A percentile compares a stretch with the other conserved stretches of the same genome.
Evolutionary conservation across 2,888 invertebrate genomes (phyloP).

Genomic region (Plebejus melissa): DNA sequence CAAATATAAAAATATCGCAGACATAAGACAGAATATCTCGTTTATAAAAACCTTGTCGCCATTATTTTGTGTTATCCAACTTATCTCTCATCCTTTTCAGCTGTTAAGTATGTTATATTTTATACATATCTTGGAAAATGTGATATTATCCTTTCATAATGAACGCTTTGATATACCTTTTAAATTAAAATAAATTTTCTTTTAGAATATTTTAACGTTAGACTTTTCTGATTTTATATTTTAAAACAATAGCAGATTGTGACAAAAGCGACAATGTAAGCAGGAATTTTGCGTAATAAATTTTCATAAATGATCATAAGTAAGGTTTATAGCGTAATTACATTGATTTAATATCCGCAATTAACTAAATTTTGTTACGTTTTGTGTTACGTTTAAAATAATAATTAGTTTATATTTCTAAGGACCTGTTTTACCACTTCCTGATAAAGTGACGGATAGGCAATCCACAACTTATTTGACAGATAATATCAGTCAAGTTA

Average conservation of each 20-base stretch:
- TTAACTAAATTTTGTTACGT: not conserved
- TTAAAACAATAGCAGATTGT: not conserved
- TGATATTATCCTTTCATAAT: not conserved
- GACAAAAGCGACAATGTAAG: not conserved
- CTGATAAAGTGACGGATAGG: too few relatives aligned
- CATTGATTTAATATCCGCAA: conserved; percentile 35
- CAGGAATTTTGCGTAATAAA: not conserved
- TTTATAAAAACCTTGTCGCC: not conserved
- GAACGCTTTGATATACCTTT: not conserved
- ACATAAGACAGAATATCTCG: not conserved
- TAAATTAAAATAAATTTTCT: not conserved
- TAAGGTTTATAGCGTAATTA: conserved; percentile 46
- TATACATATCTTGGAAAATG: not conserved
- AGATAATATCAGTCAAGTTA: too few relatives aligned
- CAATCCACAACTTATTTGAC: too few relatives aligned
- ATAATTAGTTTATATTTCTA: too few relatives aligned
- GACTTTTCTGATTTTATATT: not conserved
- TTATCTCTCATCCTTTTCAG: not conserved
- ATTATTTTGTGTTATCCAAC: conserved; percentile 6
- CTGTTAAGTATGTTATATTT: not conserved
- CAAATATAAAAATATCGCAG: not conserved
- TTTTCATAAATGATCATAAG: not conserved
- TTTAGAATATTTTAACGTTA: not conserved
- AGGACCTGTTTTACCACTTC: too few relatives aligned
- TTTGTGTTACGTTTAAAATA: not conserved